A percentile compares a stretch with the other conserved stretches of the same genome.
phyloP scores from a whole-genome alignment of 2,888 invertebrate species.

The Limnephilus lunatus region DNA sequence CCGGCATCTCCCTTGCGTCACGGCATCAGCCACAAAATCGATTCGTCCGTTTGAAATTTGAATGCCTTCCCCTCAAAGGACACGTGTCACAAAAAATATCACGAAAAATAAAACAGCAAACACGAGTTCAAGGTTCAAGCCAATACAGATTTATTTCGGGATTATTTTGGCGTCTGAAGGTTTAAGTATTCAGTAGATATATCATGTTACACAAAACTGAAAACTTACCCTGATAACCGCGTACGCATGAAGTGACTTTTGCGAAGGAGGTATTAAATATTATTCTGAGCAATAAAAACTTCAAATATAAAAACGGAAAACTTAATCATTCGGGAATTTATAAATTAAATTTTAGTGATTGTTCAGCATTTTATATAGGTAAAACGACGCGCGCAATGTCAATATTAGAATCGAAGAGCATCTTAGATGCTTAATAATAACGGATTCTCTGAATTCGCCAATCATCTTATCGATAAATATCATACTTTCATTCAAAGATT shows the following conservation, averaged over 20 bases:
- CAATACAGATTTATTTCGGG: constrained; percentile 7
- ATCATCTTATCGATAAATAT: too few relatives aligned
- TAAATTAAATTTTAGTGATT: too few relatives aligned
- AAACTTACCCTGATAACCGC: background rate
- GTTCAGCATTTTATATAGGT: too few relatives aligned
- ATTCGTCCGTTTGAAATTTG: background rate
- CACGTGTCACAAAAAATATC: constrained; percentile 2
- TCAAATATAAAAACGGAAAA: too few relatives aligned
- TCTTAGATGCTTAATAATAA: too few relatives aligned
- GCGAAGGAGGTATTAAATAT: background rate
- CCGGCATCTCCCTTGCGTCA: background rate
- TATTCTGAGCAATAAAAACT: background rate
- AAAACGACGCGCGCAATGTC: too few relatives aligned
- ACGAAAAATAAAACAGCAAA: constrained; percentile 7
- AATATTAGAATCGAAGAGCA: too few relatives aligned
- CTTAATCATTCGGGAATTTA: too few relatives aligned
- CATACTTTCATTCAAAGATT: too few relatives aligned
- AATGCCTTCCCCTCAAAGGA: background rate
- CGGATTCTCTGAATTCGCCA: too few relatives aligned
- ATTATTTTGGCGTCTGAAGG: background rate
- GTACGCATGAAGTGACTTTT: background rate
- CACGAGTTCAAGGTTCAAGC: background rate
- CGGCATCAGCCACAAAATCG: background rate
- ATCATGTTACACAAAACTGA: background rate
- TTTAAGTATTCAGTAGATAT: background rate